These are phyloP conservation scores for Lota lota DNA, from an alignment of 2,113 vertebrate genomes.

Conservation along the genomic window DNA sequence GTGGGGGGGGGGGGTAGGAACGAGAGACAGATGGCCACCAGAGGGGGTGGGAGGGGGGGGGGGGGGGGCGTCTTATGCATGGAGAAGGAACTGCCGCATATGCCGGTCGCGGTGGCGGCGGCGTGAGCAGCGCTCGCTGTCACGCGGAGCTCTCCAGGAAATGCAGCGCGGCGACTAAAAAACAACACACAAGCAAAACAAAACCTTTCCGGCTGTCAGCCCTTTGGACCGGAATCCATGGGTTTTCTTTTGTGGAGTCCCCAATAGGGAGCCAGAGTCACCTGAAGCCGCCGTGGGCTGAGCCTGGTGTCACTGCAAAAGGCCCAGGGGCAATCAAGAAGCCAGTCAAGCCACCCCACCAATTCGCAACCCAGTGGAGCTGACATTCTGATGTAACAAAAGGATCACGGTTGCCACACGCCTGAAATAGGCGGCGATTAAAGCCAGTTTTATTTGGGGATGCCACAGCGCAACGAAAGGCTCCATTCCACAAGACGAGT, in stretches of 20 bases:
- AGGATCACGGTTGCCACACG: constrained; percentile 32
- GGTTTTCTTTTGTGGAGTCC: constrained; percentile 14
- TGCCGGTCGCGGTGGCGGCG: constrained; percentile 52
- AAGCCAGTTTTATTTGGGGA: not conserved
- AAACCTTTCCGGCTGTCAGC: not conserved
- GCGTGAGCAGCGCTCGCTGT: constrained; percentile 22
- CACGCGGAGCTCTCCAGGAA: constrained; percentile 39
- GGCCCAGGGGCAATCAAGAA: constrained; percentile 36
- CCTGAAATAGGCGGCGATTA: constrained; percentile 22
- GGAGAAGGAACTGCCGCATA: constrained; percentile 58
- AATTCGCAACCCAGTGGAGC: constrained; percentile 39
- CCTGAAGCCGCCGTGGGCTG: not conserved
- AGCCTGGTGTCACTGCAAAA: constrained; percentile 16
- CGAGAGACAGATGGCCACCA: constrained; percentile 67
- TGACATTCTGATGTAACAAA: constrained; percentile 48
- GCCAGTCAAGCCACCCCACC: constrained; percentile 20
- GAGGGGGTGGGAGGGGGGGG: constrained; percentile 28
- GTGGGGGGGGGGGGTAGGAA: too few relatives aligned
- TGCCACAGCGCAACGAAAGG: too few relatives aligned
- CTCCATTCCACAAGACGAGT: too few relatives aligned
- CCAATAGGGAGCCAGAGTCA: not conserved
- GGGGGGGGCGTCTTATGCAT: constrained; percentile 57
- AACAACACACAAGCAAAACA: constrained; percentile 44
- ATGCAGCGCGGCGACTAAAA: constrained; percentile 33
- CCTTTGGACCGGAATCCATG: not conserved